Base-by-base conservation (phyloP, 1,140 invertebrate genomes). In the Augochlora pura region DNA sequence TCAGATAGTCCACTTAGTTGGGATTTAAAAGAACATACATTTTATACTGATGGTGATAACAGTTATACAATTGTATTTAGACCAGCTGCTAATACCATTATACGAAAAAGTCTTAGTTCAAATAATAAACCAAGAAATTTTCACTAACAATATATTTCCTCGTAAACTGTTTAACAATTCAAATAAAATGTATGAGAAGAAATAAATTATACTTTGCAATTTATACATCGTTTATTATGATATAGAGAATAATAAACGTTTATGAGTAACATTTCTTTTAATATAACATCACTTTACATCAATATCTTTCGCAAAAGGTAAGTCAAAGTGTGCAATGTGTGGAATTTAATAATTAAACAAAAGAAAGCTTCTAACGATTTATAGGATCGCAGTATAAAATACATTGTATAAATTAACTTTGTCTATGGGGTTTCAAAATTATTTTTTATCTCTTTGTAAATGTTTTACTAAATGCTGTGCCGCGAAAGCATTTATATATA, bases 11-110 rank as follows among this genome's bases (percentile, higher is more conserved):
- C 94, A 21, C 80, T 93, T 5, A 93, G 89, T 64, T 93, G 93
- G 91, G 79, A 82, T 60, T 83, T 90, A 42, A 88, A 92, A 70
- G 93, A 94, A 85, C 92, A 94, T 77, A 92, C 90, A 69, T 94
- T 91, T 86, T 93, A 90, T 65, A 91, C 90, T 8, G 93, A 94
- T 82, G 93, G 93, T 70, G 93, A 94, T 60, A 94, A 94, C 87
- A 91, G 91, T 72, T 94, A 92, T 75, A 91, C 93, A 10, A 81
- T 94, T 59, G 77, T 94, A 64, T 88, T 94, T 78, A 87, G 88
- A 72, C 86, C 90, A n/a, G 79, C 82, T 74, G 74, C 80, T 23
- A 65, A 90, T 80, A 87, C 83, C 67, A 88, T 93, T 81, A 84
- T 93, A 80, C 91, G 87, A 68, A 88, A 81, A 83, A 90, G 87